A percentile compares a stretch with the other conserved stretches of the same genome.
Conservation (phyloP, 2,888 invertebrate species). For the Tiliacea citrago region DNA sequence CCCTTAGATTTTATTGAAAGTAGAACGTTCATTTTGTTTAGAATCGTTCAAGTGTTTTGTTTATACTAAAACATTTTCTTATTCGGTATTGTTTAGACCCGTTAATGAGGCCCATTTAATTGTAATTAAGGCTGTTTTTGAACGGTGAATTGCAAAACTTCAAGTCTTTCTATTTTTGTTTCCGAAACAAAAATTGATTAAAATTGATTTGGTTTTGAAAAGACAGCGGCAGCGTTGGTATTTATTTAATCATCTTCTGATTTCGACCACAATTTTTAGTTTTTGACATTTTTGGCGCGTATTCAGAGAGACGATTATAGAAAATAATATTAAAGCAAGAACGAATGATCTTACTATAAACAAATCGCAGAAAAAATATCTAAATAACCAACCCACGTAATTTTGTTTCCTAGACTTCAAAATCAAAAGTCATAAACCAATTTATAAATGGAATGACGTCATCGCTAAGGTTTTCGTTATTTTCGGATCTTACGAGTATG, state of each 20-base stretch:
- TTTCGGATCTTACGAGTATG: conserved; percentile 32
- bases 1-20: conserved; percentile 74
- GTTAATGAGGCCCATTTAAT: conserved; percentile 63
- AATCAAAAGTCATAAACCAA: not conserved
- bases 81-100: conserved; percentile 57
- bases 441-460: conserved; percentile 26
- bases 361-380: not conserved
- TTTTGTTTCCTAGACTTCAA: not conserved
- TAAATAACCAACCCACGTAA: not conserved
- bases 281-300: not conserved
- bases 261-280: not conserved
- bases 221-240: not conserved
- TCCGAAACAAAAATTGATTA: conserved; percentile 3
- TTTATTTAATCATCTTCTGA: conserved; percentile 2
- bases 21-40: conserved; percentile 67
- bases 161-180: conserved; percentile 38
- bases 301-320: too few species aligned
- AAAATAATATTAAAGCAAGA: not conserved
- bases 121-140: conserved; percentile 59
- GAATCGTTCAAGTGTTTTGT: conserved; percentile 63
- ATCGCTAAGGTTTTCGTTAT: conserved; percentile 32
- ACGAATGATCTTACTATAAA: not conserved
- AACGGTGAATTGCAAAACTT: conserved; percentile 42
- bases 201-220: not conserved
- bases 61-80: conserved; percentile 65